Base-by-base conservation (phyloP, 2,888 invertebrate genomes). In the Netelia fuscicornis region DNA sequence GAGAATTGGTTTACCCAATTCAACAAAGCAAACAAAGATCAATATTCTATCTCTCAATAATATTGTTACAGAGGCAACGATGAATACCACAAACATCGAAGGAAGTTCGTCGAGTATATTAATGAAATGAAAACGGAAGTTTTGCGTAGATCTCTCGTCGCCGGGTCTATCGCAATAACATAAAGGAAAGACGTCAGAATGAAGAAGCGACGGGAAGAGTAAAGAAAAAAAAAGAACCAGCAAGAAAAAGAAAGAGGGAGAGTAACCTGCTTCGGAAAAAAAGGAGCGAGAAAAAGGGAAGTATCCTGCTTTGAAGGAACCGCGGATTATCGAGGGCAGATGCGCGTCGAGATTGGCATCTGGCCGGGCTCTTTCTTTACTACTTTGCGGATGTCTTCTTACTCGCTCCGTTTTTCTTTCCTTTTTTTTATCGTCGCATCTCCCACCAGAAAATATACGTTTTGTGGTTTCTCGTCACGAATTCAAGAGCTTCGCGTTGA, bases 281-380 rank as follows among this genome's bases (percentile, higher is more conserved):
- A 58, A 20, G 9, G 9, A 20, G 58, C 17, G 23, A 20, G 17
- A 58, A 58, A 58, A 58, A 58, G 58, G 10, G 58, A 17, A 58
- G 23, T 20, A 58, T 20, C 20, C 58, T 20, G 58, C 58, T 58
- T 20, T 20, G 20, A 20, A 58, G 58, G 17, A 58, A 58, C 20
- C 11, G 17, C 20, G 58, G 58, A 58, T 58, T 58, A 58, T 58
- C 20, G 58, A 58, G 58, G 58, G 58, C 58, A 58, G 58, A 58
- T 58, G 58, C 58, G 58, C 58, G 58, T 10, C 9, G 17, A 58
- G 58, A 58, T 58, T 58, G 23, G 20, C 58, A 58, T 58, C 58
- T 58, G 20, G 17, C 58, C 58, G 6, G 58, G 58, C 10, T 58
- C 23, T 17, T 20, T 58, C 58, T 58, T 58, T 58, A 58, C 58